A percentile compares a stretch with the other conserved stretches of the same genome.
These are phyloP conservation scores for Crotalus viridis DNA, from an alignment of 2,113 vertebrate species.

Conservation along the genomic window DNA sequence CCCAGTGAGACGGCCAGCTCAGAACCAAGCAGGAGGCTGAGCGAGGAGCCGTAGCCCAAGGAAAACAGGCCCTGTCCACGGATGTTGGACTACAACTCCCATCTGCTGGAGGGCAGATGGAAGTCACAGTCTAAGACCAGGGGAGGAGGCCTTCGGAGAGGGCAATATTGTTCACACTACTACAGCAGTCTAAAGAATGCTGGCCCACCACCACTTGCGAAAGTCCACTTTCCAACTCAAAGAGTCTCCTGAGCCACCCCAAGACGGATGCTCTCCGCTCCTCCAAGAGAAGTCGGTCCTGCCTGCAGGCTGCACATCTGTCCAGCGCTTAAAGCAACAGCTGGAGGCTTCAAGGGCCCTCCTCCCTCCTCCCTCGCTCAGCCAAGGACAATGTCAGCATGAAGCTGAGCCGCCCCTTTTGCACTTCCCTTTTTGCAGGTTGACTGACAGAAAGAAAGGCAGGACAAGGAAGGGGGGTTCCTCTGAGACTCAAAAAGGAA, in stretches of 20 bases:
- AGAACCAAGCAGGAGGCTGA: background rate
- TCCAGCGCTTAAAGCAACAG: background rate
- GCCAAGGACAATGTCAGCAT: background rate
- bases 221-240: background rate
- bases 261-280: background rate
- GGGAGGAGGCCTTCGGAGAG: background rate
- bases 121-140: background rate
- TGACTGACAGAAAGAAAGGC: background rate
- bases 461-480: background rate
- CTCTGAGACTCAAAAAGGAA: background rate
- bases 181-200: background rate
- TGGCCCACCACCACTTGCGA: background rate
- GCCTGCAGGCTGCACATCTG: background rate
- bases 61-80: background rate
- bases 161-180: background rate
- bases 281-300: background rate
- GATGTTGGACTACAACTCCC: background rate
- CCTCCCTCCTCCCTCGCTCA: background rate
- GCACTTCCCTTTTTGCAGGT: background rate
- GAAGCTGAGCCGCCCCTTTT: background rate
- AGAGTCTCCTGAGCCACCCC: background rate
- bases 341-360: no score
- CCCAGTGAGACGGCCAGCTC: background rate
- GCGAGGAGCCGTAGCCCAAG: background rate
- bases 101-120: background rate